These are phyloP conservation scores for Drosophila sproati DNA, from an alignment of 1,140 invertebrate genomes.

Conservation along the genomic window DNA sequence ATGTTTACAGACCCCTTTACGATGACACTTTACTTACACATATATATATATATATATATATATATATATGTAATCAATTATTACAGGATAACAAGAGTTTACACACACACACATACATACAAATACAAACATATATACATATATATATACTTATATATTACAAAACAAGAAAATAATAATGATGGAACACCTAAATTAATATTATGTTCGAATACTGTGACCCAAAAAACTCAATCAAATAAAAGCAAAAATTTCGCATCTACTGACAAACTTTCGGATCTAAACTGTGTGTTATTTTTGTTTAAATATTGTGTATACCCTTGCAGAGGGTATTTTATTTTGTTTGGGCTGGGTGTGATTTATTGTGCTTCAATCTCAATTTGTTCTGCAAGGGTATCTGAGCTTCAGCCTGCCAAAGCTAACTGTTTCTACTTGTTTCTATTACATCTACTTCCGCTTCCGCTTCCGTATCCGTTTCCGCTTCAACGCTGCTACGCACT, in stretches of 20 bases:
- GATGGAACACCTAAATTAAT: conserved; percentile 43
- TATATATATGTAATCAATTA: conserved; percentile 60
- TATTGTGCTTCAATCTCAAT: too few species aligned
- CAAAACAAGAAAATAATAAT: conserved; percentile 12
- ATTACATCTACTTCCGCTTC: conserved; percentile 4
- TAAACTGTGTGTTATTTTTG: conserved; percentile 19
- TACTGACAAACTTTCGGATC: conserved; percentile 65
- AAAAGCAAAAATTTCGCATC: conserved; percentile 75
- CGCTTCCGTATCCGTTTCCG: conserved; percentile 18
- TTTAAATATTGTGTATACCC: neutral
- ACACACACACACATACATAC: conserved; percentile 42
- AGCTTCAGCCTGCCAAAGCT: too few species aligned
- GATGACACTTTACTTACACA: conserved; percentile 65
- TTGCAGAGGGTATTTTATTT: neutral
- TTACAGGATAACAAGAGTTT: conserved; percentile 47
- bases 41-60: conserved; percentile 25
- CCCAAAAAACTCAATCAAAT: conserved; percentile 73
- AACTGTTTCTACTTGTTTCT: neutral
- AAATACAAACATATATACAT: conserved; percentile 28
- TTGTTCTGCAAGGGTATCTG: too few species aligned
- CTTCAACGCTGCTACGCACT: conserved; percentile 13
- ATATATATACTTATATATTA: conserved; percentile 40
- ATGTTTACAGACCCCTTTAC: conserved; percentile 64
- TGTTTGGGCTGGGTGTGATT: too few species aligned
- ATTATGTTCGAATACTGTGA: conserved; percentile 74